These are phyloP conservation scores for Pogonophryne albipinna DNA, from an alignment of 2,797 vertebrate species.

Conservation along the genomic window DNA sequence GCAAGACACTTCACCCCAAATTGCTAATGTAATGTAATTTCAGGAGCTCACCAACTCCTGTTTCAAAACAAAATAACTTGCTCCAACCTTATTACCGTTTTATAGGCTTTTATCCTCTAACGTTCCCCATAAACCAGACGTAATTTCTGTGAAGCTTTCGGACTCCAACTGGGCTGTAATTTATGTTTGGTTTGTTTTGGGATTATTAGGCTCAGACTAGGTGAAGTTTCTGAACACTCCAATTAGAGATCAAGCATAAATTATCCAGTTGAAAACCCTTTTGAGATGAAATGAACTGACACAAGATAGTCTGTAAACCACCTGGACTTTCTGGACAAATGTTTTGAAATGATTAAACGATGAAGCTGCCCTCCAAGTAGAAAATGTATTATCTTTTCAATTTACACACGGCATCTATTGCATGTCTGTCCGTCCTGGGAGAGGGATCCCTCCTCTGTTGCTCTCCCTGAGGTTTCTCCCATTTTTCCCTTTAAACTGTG, in stretches of 20 bases:
- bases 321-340: conserved; percentile 14
- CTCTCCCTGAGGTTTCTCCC: too few species aligned
- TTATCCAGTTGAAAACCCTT: conserved; percentile 1
- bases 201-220: neutral
- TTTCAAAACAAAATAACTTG: conserved; percentile 5
- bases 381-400: too few species aligned
- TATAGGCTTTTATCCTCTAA: neutral
- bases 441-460: too few species aligned
- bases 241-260: neutral
- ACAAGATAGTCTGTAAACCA: conserved; percentile 7
- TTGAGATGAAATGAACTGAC: neutral
- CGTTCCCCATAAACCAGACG: neutral
- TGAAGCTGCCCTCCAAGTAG: conserved; percentile 8
- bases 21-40: too few species aligned
- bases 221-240: conserved; percentile 4
- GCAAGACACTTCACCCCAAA: too few species aligned
- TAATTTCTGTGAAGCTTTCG: conserved; percentile 14
- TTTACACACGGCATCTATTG: too few species aligned
- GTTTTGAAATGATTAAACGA: conserved; percentile 25
- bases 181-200: conserved; percentile 9
- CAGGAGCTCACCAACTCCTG: neutral
- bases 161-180: conserved; percentile 5
- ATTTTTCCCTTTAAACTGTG: too few species aligned
- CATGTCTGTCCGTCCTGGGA: too few species aligned
- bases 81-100: conserved; percentile 12